These are phyloP conservation scores for Lasioglossum oenotherae DNA, from an alignment of 2,888 invertebrate species.

Conservation along the genomic window DNA sequence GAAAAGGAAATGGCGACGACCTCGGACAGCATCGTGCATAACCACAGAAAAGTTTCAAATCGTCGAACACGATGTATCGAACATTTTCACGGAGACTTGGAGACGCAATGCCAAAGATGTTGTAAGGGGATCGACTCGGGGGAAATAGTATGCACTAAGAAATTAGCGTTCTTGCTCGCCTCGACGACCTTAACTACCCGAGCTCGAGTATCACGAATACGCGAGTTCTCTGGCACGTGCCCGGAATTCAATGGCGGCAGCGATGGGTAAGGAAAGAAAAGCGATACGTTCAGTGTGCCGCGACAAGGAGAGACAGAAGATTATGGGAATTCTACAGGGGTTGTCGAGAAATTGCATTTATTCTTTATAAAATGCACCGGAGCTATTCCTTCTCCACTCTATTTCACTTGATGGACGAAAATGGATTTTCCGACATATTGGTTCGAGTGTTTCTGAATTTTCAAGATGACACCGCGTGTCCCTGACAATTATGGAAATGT, in stretches of 20 bases:
- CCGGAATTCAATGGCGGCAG: not conserved
- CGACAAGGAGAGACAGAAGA: not conserved
- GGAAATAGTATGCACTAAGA: not conserved
- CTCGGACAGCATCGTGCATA: too few species aligned
- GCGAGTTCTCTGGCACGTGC: not conserved
- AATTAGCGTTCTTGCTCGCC: not conserved
- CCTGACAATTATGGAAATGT: not conserved
- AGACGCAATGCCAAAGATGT: not conserved
- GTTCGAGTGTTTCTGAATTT: not conserved
- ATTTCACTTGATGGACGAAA: not conserved
- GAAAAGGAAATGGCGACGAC: too few species aligned
- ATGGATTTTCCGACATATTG: not conserved
- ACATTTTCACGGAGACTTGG: not conserved
- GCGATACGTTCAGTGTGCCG: not conserved
- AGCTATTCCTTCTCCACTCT: not conserved
- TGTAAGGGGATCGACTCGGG: not conserved
- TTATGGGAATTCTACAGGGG: not conserved
- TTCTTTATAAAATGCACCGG: not conserved
- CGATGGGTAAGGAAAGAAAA: not conserved
- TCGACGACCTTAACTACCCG: not conserved
- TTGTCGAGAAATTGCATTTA: not conserved
- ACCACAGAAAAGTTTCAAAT: not conserved
- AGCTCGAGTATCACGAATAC: not conserved
- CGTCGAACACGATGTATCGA: not conserved
- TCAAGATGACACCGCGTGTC: too few species aligned